These are phyloP conservation scores for Hydrozoanthus gracilis DNA, from an alignment of 92 coral and sea anemone species.

Conservation along the genomic window DNA sequence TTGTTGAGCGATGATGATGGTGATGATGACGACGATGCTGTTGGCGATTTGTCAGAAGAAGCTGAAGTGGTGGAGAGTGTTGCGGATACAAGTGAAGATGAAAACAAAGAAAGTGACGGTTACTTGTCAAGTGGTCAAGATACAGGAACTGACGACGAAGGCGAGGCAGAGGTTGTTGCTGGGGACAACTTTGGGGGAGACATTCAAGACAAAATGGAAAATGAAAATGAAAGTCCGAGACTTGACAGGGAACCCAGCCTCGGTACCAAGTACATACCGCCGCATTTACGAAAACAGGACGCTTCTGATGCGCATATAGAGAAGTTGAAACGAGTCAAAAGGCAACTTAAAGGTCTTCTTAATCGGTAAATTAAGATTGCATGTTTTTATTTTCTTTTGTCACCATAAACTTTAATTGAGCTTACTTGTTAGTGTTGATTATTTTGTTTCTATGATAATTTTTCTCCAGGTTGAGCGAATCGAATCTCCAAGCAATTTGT, in stretches of 20 bases:
- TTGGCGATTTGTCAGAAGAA: slow-evolving; percentile 21
- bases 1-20: not conserved
- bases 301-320: slow-evolving; percentile 55
- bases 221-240: not conserved
- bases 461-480: slow-evolving; percentile 84
- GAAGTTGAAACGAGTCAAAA: slow-evolving; percentile 65
- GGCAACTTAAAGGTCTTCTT: slow-evolving; percentile 89
- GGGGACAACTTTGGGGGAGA: not conserved
- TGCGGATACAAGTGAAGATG: slow-evolving; percentile 1
- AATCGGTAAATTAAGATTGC: slow-evolving; percentile 74
- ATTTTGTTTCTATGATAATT: not conserved
- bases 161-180: not conserved
- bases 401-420: no score
- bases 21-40: not conserved
- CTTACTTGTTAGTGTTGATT: no score
- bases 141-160: slow-evolving; percentile 10
- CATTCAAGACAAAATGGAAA: not conserved
- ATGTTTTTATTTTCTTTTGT: not conserved
- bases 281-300: slow-evolving; percentile 75
- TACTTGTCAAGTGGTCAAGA: slow-evolving; percentile 28
- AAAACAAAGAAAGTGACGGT: slow-evolving; percentile 28
- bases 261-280: slow-evolving; percentile 79
- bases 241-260: not conserved
- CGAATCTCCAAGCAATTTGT: slow-evolving; percentile 84
- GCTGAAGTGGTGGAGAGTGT: not conserved